These are phyloP conservation scores for Chiridota heheva DNA, from an alignment of 35 echinoderm and acorn worm genomes.

Conservation along the genomic window DNA sequence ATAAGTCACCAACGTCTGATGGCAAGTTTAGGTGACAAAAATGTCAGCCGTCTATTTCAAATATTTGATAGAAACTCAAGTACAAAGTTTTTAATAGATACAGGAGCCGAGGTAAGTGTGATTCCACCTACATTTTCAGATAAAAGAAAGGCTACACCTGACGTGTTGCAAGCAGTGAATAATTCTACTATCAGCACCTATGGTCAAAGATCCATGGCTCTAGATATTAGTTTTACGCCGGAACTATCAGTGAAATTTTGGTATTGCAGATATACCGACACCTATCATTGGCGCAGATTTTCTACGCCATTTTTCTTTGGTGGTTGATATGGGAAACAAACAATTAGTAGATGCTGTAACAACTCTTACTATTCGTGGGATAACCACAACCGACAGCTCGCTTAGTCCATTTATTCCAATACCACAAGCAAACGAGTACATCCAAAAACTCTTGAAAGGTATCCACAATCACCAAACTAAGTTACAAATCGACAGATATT, in stretches of 20 bases:
- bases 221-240: conserved; percentile 27
- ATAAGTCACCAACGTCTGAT: too few species aligned
- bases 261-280: conserved; percentile 20
- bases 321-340: conserved; percentile 11
- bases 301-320: conserved; percentile 17
- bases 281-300: conserved; percentile 50
- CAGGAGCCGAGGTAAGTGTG: not conserved
- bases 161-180: not conserved
- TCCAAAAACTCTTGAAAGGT: not conserved
- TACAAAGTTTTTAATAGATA: not conserved
- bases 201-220: conserved; percentile 16
- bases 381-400: not conserved
- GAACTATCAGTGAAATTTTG: conserved; percentile 29
- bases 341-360: conserved; percentile 25
- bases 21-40: too few species aligned
- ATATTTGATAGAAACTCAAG: not conserved
- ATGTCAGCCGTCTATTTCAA: conserved; percentile 1
- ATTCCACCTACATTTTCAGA: not conserved
- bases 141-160: not conserved
- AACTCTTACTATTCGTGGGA: not conserved
- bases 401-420: not conserved
- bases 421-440: not conserved
- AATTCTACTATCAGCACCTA: not conserved
- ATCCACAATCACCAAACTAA: not conserved
- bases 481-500: conserved; percentile 10